Evolutionary conservation across 23 tunicate genomes (phyloP), one percentile per base, ranked within the genome.

Genomic region (Ciona savignyi): DNA sequence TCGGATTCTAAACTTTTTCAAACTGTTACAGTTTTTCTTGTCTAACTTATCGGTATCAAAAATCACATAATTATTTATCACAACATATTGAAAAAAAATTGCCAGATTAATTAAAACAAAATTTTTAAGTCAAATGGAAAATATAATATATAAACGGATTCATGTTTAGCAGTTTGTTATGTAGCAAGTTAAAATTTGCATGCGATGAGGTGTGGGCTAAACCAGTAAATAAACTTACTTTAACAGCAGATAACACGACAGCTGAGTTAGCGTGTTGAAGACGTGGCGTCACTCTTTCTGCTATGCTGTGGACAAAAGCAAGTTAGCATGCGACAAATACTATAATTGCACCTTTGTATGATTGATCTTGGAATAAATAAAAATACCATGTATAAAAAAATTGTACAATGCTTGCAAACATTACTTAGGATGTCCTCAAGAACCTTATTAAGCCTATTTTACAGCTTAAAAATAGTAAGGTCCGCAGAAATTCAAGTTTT

Each of bases 261-360:
- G 98, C 86, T 30, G 93, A 71, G 66, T 92, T 92, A 27, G 98
- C 98, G 67, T 92, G 98, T 63, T 85, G 93, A 32, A 92, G 77
- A 26, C 98, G 66, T 22, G 98, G 98, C 0, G 98, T 92, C 2
- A 92, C 98, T 75, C 98, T 35, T 73, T 92, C 98, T 23, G 93
- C 78, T 67, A 92, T 85, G 72, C 98, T 82, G 67, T 0, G n/a
- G n/a, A n/a, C n/a, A n/a, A 73, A 81, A 63, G 4, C 25, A 61
- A 2, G 25, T 2, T 61, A 2, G 2, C 2, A 23, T 27, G 20
- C 61, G 20, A 49, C 61, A 49, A 49, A 49, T 49, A 49, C 61
- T 49, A 11, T 49, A 20, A n/a, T n/a, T n/a, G n/a, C n/a, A n/a
- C n/a, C n/a, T n/a, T n/a, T n/a, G n/a, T n/a, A n/a, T n/a, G n/a